Evolutionary conservation across 2,797 vertebrate genomes (phyloP), one percentile per base, ranked within the genome.

Genomic region (Lutra lutra): DNA sequence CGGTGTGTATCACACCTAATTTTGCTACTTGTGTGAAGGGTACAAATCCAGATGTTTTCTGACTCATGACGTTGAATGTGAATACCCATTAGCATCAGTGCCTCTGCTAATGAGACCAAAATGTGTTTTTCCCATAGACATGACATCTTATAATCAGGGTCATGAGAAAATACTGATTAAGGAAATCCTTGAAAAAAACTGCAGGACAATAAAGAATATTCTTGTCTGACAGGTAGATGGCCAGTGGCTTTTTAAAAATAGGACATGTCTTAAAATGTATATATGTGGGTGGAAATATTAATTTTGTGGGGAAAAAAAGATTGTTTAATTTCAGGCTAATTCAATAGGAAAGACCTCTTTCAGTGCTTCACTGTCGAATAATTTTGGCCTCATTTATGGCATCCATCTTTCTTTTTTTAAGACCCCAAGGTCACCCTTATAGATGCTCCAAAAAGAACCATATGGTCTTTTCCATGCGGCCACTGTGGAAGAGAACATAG

Each of bases 341-440:
- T 89, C 38, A 90, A 85, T 54, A 54, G 14, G 4, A 51, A 88
- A 14, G 5, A 73, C 70, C 43, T 68, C 20, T 86, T 82, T 73
- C 29, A 64, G 21, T 60, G 32, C 27, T 79, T 62, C 18, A 58
- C 27, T 79, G 23, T 83, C 51, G 46, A 56, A 54, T 94, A 54
- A 86, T 79, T 78, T 88, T 85, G 64, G 20, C 54, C 40, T 60
- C 85, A 75, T 90, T 90, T 94, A 66, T 92, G 48, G 78, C 29
- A 86, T 79, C 4, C 29, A 84, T 23, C 46, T 75, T 90, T 80
- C 29, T 64, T 85, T 40, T 86, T 29, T 32, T 43, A 80, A 95
- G 86, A 93, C 77, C 38, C 83, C 0, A 4, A 80, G 68, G 89
- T 94, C 89, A 96, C 79, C 35, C 80, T 93, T 75, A 86, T 14